Evolutionary conservation across 2,113 vertebrate genomes (phyloP).

Genomic region (Turdus rufiventris): DNA sequence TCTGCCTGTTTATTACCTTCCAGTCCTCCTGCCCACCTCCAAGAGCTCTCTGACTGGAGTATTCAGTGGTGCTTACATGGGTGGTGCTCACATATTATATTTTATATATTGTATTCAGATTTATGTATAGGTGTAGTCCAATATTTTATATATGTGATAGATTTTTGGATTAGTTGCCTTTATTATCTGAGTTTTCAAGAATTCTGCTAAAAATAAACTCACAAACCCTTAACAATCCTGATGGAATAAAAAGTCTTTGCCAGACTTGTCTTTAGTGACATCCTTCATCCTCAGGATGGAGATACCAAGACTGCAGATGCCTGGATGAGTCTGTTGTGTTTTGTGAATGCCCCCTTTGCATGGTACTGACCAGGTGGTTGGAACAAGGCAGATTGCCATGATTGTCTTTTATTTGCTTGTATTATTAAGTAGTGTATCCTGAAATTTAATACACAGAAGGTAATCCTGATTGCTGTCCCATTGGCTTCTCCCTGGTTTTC

Average conservation of each 20-base stretch:
- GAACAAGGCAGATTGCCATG: background rate
- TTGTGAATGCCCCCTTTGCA: background rate
- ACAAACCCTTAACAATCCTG: accelerated
- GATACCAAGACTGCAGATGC: background rate
- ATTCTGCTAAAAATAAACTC: background rate
- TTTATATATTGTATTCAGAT: background rate
- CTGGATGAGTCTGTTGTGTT: background rate
- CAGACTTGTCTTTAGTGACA: background rate
- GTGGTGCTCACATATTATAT: background rate
- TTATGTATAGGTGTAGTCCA: background rate
- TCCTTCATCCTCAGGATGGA: background rate
- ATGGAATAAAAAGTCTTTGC: background rate
- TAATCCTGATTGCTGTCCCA: background rate
- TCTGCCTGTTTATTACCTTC: background rate
- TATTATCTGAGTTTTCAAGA: background rate
- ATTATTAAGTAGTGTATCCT: background rate
- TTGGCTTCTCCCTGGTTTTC: background rate
- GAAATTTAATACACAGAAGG: background rate
- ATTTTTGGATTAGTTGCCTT: background rate
- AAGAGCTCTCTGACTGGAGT: background rate
- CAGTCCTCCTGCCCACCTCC: background rate
- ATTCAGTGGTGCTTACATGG: background rate
- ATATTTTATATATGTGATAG: background rate
- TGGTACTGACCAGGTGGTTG: background rate
- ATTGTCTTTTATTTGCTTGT: background rate